phyloP scores from a whole-genome alignment of 2,797 vertebrate genomes.

The Enteromius thamalakanensis region DNA sequence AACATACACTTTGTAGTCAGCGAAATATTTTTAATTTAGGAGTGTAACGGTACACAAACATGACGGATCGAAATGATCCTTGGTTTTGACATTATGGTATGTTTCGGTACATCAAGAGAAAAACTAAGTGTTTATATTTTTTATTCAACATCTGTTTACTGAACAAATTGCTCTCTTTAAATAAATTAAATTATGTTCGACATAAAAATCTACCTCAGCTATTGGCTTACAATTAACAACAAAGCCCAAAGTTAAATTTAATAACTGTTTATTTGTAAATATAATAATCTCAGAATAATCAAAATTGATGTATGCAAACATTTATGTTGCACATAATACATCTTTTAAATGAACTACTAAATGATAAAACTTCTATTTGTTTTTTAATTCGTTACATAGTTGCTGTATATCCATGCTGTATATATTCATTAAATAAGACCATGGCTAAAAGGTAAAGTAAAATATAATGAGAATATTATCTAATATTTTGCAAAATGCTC shows the following conservation, averaged over 20 bases:
- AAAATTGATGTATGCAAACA: background rate
- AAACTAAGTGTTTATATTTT: background rate
- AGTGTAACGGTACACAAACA: background rate
- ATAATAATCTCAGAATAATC: background rate
- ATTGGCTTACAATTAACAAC: background rate
- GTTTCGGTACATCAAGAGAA: background rate
- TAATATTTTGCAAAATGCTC: background rate
- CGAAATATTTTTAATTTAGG: background rate
- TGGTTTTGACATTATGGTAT: background rate
- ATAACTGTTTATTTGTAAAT: background rate
- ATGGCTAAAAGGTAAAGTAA: no score
- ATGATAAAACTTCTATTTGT: background rate
- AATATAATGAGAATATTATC: background rate
- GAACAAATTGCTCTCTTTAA: background rate
- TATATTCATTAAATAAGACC: background rate
- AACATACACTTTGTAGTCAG: constrained; percentile 11
- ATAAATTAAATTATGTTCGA: background rate
- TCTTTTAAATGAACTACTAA: background rate
- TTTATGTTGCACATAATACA: background rate
- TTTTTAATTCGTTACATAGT: background rate
- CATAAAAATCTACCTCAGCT: background rate
- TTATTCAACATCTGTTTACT: background rate
- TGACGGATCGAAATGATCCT: background rate
- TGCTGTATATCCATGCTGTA: background rate
- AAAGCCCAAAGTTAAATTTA: background rate